Evolutionary conservation across 2,797 vertebrate genomes (phyloP).

Genomic region (Phalloptychus januarius): DNA sequence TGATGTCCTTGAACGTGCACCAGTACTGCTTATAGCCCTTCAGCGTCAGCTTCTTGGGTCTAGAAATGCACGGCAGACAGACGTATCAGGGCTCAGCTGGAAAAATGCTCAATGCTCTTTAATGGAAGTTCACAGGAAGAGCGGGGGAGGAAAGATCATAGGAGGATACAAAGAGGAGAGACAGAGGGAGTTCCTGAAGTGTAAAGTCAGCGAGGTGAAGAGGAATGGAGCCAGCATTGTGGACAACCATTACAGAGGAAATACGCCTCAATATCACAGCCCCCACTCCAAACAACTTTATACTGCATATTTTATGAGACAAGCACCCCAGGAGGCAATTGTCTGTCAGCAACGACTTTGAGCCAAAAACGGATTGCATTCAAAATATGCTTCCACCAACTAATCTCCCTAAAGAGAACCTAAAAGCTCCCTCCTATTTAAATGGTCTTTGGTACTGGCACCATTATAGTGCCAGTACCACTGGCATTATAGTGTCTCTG

Average conservation of each 20-base stretch:
- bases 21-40: conserved; percentile 99
- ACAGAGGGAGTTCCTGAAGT: conserved; percentile 20
- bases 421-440: conserved; percentile 40
- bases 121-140: conserved; percentile 26
- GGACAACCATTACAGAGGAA: conserved; percentile 58
- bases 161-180: neutral
- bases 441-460: conserved; percentile 41
- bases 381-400: conserved; percentile 46
- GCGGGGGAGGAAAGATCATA: conserved; percentile 7
- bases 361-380: conserved; percentile 57
- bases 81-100: conserved; percentile 34
- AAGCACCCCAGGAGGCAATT: conserved; percentile 45
- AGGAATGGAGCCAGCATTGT: conserved; percentile 45
- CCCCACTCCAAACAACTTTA: conserved; percentile 40
- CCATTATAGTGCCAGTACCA: no score
- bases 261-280: conserved; percentile 46
- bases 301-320: conserved; percentile 61
- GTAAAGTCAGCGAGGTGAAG: conserved; percentile 51
- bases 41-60: conserved; percentile 98
- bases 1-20: conserved; percentile 99
- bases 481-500: no score
- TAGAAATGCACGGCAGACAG: conserved; percentile 61
- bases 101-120: conserved; percentile 44
- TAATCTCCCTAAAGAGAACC: conserved; percentile 45
- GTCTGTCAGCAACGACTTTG: conserved; percentile 63